Base-by-base conservation (phyloP, 1,140 invertebrate species). In the Eumeta japonica region DNA sequence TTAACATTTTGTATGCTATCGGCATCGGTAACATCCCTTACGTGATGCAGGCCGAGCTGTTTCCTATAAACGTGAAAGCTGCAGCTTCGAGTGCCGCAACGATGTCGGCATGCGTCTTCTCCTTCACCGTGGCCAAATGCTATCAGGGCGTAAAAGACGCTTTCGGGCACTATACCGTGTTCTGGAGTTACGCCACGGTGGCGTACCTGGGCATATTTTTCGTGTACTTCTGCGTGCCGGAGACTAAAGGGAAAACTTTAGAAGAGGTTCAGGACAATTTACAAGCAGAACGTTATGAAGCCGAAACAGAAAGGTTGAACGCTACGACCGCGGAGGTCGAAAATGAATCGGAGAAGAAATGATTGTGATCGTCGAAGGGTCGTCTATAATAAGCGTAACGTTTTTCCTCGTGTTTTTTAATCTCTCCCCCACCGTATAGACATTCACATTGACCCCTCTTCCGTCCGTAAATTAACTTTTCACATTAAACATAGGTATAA, bases 171-270 rank as follows among this genome's bases (percentile, higher is more conserved):
- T 79, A 81, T 33, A 65, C 75, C 0, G 71, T 78, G 1, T 83
- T 83, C 39, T 78, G 75, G 56, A 76, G 76, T 39, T 84, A 81
- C 37, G 78, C 78, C 0, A 12, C 48, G n/a, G 62, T 78, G 12
- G 80, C 77, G 10, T 77, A 78, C 30, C 4, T 74, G 0, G 82
- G 82, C 1, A 57, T 81, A 2, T 45, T 74, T 4, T 83, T 89
- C 45, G 77, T 82, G 14, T 59, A 67, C 18, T 79, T 84, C 15
- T 66, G 78, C 33, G 80, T 90, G 1, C 87, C 87, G 1, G 88
- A 89, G 55, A 89, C 87, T 1, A 88, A 85, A 49, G 83, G 81
- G 1, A 83, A 82, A 52, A 81, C 76, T 1, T 58, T 88, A 28
- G 75, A 87, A 38, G 83, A 90, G 47, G 84, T 89, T 24, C 79